phyloP scores from a whole-genome alignment of 2,797 vertebrate genomes.

The Malacoctenus gilli region DNA sequence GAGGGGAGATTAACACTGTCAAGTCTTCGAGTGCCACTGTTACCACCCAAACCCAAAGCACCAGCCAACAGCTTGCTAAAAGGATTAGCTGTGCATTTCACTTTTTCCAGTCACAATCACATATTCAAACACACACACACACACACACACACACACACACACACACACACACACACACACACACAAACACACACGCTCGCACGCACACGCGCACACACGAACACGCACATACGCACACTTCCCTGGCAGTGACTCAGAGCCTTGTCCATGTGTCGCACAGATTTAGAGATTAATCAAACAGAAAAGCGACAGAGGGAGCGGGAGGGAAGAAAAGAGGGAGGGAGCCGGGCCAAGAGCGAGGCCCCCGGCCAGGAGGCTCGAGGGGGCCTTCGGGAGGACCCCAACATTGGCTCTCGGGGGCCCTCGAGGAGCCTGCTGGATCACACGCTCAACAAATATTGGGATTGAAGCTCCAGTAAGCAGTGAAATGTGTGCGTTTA shows the following conservation, averaged over 20 bases:
- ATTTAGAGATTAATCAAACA: conserved; percentile 86
- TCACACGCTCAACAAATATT: conserved; percentile 90
- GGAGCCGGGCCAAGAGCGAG: conserved; percentile 52
- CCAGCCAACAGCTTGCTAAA: conserved; percentile 67
- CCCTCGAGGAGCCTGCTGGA: conserved; percentile 83
- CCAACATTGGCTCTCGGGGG: conserved; percentile 77
- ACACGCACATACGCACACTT: conserved; percentile 27
- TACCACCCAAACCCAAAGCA: conserved; percentile 55
- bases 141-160: conserved; percentile 9
- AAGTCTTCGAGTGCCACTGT: conserved; percentile 48
- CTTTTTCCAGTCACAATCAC: conserved; percentile 37
- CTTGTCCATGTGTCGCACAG: conserved; percentile 77
- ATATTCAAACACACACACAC: conserved; percentile 29
- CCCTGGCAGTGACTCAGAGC: conserved; percentile 52
- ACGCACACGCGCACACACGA: conserved; percentile 31
- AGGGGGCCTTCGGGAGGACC: conserved; percentile 75
- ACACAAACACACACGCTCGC: conserved; percentile 9
- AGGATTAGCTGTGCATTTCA: conserved; percentile 69
- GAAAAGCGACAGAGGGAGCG: conserved; percentile 76
- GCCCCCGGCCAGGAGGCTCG: conserved; percentile 67
- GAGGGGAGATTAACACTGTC: conserved; percentile 61
- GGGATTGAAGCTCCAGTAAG: conserved; percentile 85
- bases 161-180: conserved; percentile 33
- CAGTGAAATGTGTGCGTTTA: conserved; percentile 38
- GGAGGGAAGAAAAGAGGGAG: conserved; percentile 55